Percentiles rank a stretch among this genome's conserved stretches.
These are phyloP conservation scores for Microcebus griseorufus DNA, from an alignment of 2,113 vertebrate genomes.

Conservation along the genomic window DNA sequence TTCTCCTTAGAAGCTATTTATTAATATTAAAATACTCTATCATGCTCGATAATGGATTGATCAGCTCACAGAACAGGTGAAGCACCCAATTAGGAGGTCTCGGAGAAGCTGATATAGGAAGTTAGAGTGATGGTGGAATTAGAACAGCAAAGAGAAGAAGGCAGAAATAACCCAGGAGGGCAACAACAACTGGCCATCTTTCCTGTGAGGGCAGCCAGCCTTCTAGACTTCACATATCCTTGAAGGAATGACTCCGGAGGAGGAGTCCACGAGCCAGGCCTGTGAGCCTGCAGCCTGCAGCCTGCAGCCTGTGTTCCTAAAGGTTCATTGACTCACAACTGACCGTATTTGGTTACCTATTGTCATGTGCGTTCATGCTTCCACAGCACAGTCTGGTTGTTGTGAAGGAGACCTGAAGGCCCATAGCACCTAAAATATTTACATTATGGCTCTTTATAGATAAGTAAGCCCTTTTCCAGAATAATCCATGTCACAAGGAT, in stretches of 20 bases:
- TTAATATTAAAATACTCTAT: not conserved
- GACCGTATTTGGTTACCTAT: not conserved
- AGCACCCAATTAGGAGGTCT: fast-evolving
- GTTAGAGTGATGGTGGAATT: not conserved
- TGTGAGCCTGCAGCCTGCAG: not conserved
- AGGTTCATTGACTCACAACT: not conserved
- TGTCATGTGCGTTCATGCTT: no score
- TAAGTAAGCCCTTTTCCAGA: not conserved
- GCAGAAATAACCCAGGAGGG: not conserved
- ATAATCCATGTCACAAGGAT: not conserved
- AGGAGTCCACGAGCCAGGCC: not conserved
- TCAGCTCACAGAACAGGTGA: fast-evolving
- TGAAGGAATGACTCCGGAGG: not conserved
- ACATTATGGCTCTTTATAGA: not conserved
- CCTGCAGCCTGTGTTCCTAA: not conserved
- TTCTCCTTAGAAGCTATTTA: not conserved
- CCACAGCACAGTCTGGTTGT: not conserved
- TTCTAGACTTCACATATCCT: not conserved
- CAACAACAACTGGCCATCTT: not conserved
- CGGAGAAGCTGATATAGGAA: not conserved
- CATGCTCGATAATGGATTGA: no score
- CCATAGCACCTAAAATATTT: not conserved
- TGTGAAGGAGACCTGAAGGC: not conserved
- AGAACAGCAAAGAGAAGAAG: no score
- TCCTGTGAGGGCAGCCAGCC: not conserved